A percentile compares a stretch with the other conserved stretches of the same genome.
These are phyloP conservation scores for Pseudomyrmex gracilis DNA, from an alignment of 1,140 invertebrate genomes.

Conservation along the genomic window DNA sequence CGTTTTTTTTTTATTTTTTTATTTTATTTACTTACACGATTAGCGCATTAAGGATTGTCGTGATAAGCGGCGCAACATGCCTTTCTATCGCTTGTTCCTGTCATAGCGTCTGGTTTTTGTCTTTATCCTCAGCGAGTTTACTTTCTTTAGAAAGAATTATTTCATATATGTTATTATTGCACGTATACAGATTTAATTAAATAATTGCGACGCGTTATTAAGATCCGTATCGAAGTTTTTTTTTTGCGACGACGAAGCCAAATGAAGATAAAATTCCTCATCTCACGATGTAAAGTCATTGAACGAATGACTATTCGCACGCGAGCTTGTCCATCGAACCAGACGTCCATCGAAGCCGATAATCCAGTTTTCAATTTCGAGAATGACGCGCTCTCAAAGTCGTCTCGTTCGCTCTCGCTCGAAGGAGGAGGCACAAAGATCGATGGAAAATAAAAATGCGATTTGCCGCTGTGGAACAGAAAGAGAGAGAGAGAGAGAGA, in stretches of 20 bases:
- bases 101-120: not conserved
- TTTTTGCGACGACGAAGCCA: no score
- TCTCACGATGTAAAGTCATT: not conserved
- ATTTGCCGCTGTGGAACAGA: conserved; percentile 35
- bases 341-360: conserved; percentile 45
- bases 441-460: conserved; percentile 63
- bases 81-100: conserved; percentile 11
- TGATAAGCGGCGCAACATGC: conserved; percentile 34
- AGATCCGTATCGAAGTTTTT: not conserved
- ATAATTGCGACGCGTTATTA: no score
- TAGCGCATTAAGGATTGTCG: conserved; percentile 45
- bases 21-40: conserved; percentile 43
- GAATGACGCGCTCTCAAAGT: conserved; percentile 55
- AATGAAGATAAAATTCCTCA: not conserved
- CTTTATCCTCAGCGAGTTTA: not conserved
- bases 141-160: not conserved
- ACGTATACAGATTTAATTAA: not conserved
- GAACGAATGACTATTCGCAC: not conserved
- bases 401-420: conserved; percentile 27
- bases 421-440: conserved; percentile 52
- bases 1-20: not conserved
- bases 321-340: conserved; percentile 2
- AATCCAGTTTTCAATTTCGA: conserved; percentile 64
- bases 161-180: not conserved
- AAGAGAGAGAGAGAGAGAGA: conserved; percentile 36